phyloP scores from a whole-genome alignment of 2,797 vertebrate species.

The Alfaro cultratus region DNA sequence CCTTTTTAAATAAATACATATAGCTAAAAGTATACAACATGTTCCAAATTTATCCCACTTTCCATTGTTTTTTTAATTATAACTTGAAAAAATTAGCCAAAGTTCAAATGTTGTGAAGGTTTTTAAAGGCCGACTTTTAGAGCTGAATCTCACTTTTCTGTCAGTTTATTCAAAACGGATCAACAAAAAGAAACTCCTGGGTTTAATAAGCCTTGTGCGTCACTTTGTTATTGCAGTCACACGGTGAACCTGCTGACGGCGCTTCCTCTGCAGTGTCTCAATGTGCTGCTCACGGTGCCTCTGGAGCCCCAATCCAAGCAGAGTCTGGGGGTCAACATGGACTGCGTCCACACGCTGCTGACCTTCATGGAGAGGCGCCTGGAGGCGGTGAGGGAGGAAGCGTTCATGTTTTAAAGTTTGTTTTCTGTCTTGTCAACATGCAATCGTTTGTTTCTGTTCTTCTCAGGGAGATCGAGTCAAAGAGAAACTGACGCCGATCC shows the following conservation, averaged over 20 bases:
- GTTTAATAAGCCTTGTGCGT: background rate
- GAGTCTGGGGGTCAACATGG: constrained; percentile 84
- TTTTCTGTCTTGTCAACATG: background rate
- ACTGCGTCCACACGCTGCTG: constrained; percentile 81
- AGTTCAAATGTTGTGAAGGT: background rate
- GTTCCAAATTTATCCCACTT: too few relatives aligned
- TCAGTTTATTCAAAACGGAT: background rate
- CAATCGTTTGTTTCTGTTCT: constrained; percentile 18
- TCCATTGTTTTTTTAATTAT: background rate
- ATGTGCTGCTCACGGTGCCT: constrained; percentile 75
- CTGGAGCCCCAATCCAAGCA: constrained; percentile 61
- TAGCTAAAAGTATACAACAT: background rate
- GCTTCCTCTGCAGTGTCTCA: constrained; percentile 80
- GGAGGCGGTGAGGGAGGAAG: constrained; percentile 71
- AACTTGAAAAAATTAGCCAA: background rate
- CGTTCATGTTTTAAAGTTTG: background rate
- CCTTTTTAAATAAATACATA: background rate
- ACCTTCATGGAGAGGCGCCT: constrained; percentile 83
- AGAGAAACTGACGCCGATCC: constrained; percentile 82
- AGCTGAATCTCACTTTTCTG: background rate
- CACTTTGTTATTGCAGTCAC: constrained; percentile 64
- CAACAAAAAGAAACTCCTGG: background rate
- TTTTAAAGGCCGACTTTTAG: background rate
- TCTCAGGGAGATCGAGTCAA: constrained; percentile 76
- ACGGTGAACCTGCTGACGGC: constrained; percentile 80